Evolutionary conservation across 2,888 invertebrate genomes (phyloP).

Genomic region (Mycalesis mineus): DNA sequence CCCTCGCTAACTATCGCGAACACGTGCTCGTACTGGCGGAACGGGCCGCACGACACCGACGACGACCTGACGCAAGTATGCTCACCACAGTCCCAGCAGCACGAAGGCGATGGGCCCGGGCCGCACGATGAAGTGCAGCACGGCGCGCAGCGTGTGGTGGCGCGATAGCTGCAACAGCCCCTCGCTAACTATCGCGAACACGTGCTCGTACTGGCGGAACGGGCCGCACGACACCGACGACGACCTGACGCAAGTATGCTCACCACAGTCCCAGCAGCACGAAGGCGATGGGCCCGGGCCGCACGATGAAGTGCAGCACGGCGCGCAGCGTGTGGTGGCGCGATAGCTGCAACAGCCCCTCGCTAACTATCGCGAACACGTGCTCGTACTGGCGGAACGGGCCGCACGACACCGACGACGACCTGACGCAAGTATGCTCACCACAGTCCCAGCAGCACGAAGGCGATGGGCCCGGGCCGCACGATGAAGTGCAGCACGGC

Average conservation of each 20-base stretch:
- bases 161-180: constrained; percentile 72
- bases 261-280: constrained; percentile 80
- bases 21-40: constrained; percentile 73
- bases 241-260: constrained; percentile 70
- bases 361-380: constrained; percentile 78
- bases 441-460: constrained; percentile 80
- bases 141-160: constrained; percentile 58
- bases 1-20: constrained; percentile 78
- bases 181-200: constrained; percentile 78
- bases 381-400: constrained; percentile 78
- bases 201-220: constrained; percentile 74
- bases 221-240: constrained; percentile 81
- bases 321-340: constrained; percentile 60
- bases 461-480: constrained; percentile 80
- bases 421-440: constrained; percentile 48
- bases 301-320: constrained; percentile 67
- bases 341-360: constrained; percentile 73
- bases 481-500: constrained; percentile 65
- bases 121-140: constrained; percentile 70
- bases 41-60: constrained; percentile 81
- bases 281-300: constrained; percentile 80
- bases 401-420: constrained; percentile 67
- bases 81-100: constrained; percentile 79
- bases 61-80: constrained; percentile 68
- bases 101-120: constrained; percentile 81